A percentile compares a stretch with the other conserved stretches of the same genome.
phyloP scores from a whole-genome alignment of 1,140 invertebrate genomes.

The Pachypeltis micranthus region DNA sequence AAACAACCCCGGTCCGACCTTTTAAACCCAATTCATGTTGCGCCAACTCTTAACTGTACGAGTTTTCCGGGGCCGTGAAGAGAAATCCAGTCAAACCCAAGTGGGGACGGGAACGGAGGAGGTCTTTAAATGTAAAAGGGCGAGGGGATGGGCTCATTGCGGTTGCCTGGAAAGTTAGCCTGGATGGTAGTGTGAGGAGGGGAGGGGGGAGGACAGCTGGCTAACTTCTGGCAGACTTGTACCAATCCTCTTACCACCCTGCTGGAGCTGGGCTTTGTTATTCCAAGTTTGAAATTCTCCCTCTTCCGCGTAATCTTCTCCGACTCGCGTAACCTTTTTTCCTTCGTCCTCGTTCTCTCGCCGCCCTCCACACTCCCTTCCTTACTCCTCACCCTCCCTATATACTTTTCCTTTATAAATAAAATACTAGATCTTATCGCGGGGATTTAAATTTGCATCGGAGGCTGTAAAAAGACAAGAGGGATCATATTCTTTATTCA shows the following conservation, averaged over 20 bases:
- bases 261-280: constrained; percentile 28
- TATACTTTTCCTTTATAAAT: background rate
- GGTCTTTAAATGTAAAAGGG: constrained; percentile 5
- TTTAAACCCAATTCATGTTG: too few species aligned
- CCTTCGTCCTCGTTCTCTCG: background rate
- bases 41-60: too few species aligned
- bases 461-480: constrained; percentile 1
- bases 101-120: too few species aligned
- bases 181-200: background rate
- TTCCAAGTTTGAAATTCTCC: constrained; percentile 8
- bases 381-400: background rate
- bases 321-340: background rate
- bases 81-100: too few species aligned
- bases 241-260: constrained; percentile 32
- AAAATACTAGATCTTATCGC: constrained; percentile 2
- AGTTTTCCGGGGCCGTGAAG: too few species aligned
- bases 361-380: background rate
- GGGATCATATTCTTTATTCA: constrained; percentile 6
- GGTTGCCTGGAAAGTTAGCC: background rate
- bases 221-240: constrained; percentile 60
- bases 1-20: too few species aligned
- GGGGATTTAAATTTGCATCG: constrained; percentile 6
- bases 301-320: background rate
- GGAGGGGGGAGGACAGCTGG: constrained; percentile 33
- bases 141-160: background rate